phyloP scores from a whole-genome alignment of 2,888 invertebrate species.

The Phymatocera aterrima region DNA sequence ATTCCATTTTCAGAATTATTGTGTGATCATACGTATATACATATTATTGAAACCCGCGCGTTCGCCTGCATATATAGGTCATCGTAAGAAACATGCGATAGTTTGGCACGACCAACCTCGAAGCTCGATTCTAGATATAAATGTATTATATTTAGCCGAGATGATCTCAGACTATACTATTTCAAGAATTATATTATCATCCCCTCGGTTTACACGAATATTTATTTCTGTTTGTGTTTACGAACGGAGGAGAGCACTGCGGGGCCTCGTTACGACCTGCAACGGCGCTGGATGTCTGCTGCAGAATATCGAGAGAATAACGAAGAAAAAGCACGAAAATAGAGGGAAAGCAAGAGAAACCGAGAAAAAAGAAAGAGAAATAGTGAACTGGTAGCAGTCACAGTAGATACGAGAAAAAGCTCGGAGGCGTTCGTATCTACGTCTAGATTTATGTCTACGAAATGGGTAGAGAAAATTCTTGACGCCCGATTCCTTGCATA shows the following conservation, averaged over 20 bases:
- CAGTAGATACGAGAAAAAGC: too few species aligned
- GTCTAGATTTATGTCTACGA: not conserved
- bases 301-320: not conserved
- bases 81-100: constrained; percentile 2
- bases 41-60: too few species aligned
- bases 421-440: not conserved
- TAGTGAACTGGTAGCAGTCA: too few species aligned
- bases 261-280: not conserved
- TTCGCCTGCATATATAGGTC: too few species aligned
- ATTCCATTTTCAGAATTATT: too few species aligned
- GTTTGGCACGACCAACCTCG: constrained; percentile 34
- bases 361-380: not conserved
- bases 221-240: constrained; percentile 46
- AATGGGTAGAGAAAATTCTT: too few species aligned
- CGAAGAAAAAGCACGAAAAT: too few species aligned
- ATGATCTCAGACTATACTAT: constrained; percentile 53
- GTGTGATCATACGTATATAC: too few species aligned
- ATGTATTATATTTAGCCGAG: constrained; percentile 50
- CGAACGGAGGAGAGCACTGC: not conserved
- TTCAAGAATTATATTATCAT: constrained; percentile 57
- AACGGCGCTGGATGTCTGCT: not conserved
- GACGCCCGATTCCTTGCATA: too few species aligned
- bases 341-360: not conserved
- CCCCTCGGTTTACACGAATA: constrained; percentile 50
- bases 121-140: constrained; percentile 23